A percentile compares a stretch with the other conserved stretches of the same genome.
phyloP scores from a whole-genome alignment of 2,797 vertebrate genomes.

The Cyprinodon diabolis region DNA sequence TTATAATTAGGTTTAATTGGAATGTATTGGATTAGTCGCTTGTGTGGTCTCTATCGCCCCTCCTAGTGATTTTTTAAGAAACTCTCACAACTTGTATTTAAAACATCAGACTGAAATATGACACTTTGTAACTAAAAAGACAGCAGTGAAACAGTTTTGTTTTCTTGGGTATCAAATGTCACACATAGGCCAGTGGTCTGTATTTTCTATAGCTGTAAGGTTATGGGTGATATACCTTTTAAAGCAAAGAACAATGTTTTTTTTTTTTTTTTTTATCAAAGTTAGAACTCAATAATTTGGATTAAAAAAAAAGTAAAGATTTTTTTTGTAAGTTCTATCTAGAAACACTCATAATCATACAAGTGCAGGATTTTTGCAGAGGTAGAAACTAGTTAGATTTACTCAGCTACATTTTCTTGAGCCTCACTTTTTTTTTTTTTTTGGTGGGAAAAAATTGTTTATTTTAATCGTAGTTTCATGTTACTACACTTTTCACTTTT shows the following conservation, averaged over 20 bases:
- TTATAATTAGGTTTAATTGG: no score
- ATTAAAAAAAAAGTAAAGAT: not conserved
- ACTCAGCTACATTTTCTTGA: no score
- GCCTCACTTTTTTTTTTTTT: no score
- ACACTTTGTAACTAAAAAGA: not conserved
- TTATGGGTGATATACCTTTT: not conserved
- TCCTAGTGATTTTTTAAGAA: slow-evolving; percentile 11
- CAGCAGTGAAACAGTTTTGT: no score
- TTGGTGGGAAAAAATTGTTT: no score
- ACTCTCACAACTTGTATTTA: not conserved
- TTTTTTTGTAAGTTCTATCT: no score
- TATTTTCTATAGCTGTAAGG: not conserved
- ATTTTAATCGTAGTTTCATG: no score
- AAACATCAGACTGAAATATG: no score
- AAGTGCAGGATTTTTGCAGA: no score
- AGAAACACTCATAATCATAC: no score
- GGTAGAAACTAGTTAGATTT: no score
- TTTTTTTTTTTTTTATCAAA: not conserved
- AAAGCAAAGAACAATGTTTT: not conserved
- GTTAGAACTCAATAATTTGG: not conserved
- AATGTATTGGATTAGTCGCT: not conserved
- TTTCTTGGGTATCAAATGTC: not conserved
- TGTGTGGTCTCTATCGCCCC: slow-evolving; percentile 52
- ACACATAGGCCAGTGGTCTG: not conserved
- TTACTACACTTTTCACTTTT: no score